phyloP scores from a whole-genome alignment of 2,888 invertebrate genomes.

The Ornithoptera alexandrae region DNA sequence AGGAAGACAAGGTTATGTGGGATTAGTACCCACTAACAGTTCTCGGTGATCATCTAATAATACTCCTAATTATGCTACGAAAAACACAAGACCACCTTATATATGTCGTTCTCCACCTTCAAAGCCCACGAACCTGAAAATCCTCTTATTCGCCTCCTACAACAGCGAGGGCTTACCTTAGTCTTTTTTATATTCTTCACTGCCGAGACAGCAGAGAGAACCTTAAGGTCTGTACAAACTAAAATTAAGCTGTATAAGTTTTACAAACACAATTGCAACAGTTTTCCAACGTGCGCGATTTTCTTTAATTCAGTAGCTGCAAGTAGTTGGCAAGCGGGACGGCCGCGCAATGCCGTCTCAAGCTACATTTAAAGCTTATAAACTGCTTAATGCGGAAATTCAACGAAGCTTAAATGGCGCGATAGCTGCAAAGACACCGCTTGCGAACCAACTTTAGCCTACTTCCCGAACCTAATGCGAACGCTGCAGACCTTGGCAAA shows the following conservation, averaged over 20 bases:
- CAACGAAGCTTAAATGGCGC: constrained; percentile 6
- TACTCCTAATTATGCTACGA: too few relatives aligned
- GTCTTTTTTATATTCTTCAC: too few relatives aligned
- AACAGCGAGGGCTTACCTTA: too few relatives aligned
- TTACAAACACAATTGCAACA: neutral
- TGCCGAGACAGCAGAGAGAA: too few relatives aligned
- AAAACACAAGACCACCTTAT: too few relatives aligned
- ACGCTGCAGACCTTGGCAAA: neutral
- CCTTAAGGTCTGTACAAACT: too few relatives aligned
- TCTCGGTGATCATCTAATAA: too few relatives aligned
- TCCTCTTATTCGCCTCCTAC: too few relatives aligned
- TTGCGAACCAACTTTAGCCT: neutral
- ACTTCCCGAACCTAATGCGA: constrained; percentile 4
- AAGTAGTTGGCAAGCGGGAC: constrained; percentile 17
- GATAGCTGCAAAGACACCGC: neutral
- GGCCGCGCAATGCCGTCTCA: constrained; percentile 16
- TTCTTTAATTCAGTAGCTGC: constrained; percentile 14
- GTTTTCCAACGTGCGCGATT: constrained; percentile 2
- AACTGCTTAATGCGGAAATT: constrained; percentile 24
- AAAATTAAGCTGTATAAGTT: neutral
- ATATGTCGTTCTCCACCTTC: too few relatives aligned
- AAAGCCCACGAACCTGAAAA: too few relatives aligned
- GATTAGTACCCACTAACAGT: too few relatives aligned
- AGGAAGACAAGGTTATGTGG: too few relatives aligned
- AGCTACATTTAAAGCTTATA: constrained; percentile 19